A percentile compares a stretch with the other conserved stretches of the same genome.
phyloP scores from a whole-genome alignment of 1,140 invertebrate species.

The Temnothorax curvispinosus region DNA sequence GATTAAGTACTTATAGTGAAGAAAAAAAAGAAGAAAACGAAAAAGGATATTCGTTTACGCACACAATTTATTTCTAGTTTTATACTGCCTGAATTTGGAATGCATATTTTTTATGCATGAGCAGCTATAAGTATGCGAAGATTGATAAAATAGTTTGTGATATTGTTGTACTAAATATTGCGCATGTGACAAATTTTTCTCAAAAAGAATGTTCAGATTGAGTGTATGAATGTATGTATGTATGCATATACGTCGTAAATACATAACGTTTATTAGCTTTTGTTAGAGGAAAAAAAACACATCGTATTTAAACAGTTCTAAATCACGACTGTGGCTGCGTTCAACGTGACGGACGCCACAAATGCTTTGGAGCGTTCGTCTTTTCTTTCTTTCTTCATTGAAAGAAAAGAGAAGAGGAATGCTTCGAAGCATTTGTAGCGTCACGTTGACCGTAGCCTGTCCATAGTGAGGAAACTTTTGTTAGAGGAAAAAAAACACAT shows the following conservation, averaged over 20 bases:
- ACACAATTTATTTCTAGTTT: constrained; percentile 1
- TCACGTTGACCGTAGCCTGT: too few relatives aligned
- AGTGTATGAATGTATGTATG: background rate
- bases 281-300: background rate
- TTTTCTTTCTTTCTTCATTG: too few relatives aligned
- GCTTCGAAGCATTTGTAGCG: too few relatives aligned
- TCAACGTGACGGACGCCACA: too few relatives aligned
- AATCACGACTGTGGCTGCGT: background rate
- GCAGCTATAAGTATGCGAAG: constrained; percentile 41
- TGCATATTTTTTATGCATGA: constrained; percentile 18
- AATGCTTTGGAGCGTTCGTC: too few relatives aligned
- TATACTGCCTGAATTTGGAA: constrained; percentile 12
- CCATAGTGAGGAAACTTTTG: background rate
- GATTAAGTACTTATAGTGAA: constrained; percentile 49
- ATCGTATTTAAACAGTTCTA: background rate
- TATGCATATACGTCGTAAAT: background rate
- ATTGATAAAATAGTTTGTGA: constrained; percentile 51
- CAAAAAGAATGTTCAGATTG: background rate
- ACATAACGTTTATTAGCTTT: constrained; percentile 11
- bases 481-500: background rate
- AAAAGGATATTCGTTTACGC: background rate
- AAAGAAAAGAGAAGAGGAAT: too few relatives aligned
- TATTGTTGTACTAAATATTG: constrained; percentile 42
- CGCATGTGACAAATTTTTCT: constrained; percentile 13
- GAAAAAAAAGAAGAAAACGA: background rate